Evolutionary conservation across 2,113 vertebrate genomes (phyloP).

Genomic region (Gavialis gangeticus): DNA sequence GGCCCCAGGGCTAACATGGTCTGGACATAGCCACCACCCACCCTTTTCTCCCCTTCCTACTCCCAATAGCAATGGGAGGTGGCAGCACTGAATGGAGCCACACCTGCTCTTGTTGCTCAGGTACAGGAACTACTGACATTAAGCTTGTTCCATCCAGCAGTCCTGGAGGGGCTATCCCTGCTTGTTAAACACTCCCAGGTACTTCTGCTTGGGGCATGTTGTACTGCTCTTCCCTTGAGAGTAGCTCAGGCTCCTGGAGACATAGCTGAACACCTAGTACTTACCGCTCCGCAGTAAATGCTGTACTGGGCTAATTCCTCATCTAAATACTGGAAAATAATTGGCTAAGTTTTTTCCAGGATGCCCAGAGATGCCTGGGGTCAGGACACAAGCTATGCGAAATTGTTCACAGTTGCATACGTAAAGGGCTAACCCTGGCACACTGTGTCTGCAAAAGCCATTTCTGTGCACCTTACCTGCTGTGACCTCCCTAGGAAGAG

Average conservation of each 20-base stretch:
- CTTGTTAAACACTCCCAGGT: not conserved
- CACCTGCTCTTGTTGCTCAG: not conserved
- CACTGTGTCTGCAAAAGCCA: not conserved
- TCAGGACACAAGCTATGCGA: not conserved
- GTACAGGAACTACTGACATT: not conserved
- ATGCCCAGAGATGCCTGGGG: not conserved
- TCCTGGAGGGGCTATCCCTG: not conserved
- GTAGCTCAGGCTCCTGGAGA: not conserved
- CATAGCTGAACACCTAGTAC: not conserved
- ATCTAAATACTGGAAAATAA: not conserved
- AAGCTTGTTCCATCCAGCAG: not conserved
- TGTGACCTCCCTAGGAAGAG: not conserved
- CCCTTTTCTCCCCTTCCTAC: not conserved
- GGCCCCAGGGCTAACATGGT: not conserved
- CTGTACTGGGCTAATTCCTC: not conserved
- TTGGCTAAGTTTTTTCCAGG: not conserved
- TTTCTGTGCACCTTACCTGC: not conserved
- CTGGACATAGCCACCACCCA: not conserved
- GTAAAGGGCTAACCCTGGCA: not conserved
- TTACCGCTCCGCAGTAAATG: not conserved
- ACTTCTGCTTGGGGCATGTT: accelerated
- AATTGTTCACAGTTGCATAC: not conserved
- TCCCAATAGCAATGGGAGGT: not conserved
- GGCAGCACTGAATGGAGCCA: not conserved
- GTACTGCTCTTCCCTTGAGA: not conserved